A percentile compares a stretch with the other conserved stretches of the same genome.
Evolutionary conservation across 2,113 vertebrate genomes (phyloP).

Genomic region (Atlantisia rogersi): DNA sequence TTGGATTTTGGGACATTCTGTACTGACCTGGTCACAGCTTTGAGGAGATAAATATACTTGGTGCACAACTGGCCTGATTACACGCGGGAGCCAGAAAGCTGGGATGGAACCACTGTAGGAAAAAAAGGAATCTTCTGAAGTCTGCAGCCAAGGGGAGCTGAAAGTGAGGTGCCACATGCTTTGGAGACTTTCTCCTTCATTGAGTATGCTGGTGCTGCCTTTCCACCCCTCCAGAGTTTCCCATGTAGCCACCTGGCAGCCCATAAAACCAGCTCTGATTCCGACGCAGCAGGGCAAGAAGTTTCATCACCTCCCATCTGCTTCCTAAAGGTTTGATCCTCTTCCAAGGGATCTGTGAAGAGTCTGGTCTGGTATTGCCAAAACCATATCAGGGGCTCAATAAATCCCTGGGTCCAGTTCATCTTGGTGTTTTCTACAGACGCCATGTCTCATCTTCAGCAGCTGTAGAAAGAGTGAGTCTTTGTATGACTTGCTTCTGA

Average conservation of each 20-base stretch:
- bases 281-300: neutral
- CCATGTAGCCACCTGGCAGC: neutral
- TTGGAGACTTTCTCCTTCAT: neutral
- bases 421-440: neutral
- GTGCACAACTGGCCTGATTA: neutral
- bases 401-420: neutral
- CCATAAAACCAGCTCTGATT: neutral
- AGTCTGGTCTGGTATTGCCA: neutral
- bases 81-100: neutral
- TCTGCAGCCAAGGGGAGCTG: neutral
- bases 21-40: neutral
- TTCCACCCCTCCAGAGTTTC: neutral
- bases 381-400: neutral
- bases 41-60: neutral
- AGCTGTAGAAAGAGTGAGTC: neutral
- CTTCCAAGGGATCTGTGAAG: neutral
- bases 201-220: neutral
- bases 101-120: neutral
- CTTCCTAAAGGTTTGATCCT: conserved; percentile 10
- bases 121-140: neutral
- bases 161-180: neutral
- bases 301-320: conserved; percentile 21
- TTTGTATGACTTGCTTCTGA: neutral
- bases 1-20: neutral
- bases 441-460: neutral